These are phyloP conservation scores for Neuroscelio doddi DNA, from an alignment of 2,888 invertebrate genomes.

Conservation along the genomic window DNA sequence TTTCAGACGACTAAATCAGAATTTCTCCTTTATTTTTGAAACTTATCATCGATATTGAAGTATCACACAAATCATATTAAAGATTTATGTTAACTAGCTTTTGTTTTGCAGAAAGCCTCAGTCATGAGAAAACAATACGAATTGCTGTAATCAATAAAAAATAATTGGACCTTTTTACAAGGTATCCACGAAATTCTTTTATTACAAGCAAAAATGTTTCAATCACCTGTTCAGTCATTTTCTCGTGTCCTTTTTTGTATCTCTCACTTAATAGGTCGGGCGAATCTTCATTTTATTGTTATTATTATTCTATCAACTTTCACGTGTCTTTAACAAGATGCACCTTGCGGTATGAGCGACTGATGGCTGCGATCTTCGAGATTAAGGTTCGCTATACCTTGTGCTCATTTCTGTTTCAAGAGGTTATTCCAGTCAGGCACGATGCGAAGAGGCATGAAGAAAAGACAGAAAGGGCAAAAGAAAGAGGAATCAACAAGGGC, in stretches of 20 bases:
- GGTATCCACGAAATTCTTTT: neutral
- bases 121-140: neutral
- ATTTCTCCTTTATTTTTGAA: too few relatives aligned
- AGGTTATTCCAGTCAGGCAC: neutral
- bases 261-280: neutral
- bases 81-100: too few relatives aligned
- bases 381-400: slow-evolving; percentile 8
- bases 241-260: too few relatives aligned
- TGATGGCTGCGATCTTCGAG: slow-evolving; percentile 8
- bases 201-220: neutral
- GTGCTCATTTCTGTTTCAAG: neutral
- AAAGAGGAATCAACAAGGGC: slow-evolving; percentile 26
- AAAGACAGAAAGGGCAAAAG: slow-evolving; percentile 28
- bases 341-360: slow-evolving; percentile 8
- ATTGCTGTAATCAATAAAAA: slow-evolving; percentile 1
- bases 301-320: slow-evolving; percentile 5
- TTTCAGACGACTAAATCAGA: too few relatives aligned
- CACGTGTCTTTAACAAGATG: slow-evolving; percentile 15
- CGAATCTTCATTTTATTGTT: slow-evolving; percentile 4
- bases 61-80: too few relatives aligned
- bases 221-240: neutral
- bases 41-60: too few relatives aligned
- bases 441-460: neutral
- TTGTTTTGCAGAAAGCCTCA: neutral
- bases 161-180: slow-evolving; percentile 7